A percentile compares a stretch with the other conserved stretches of the same genome.
These are phyloP conservation scores for Melipona beecheii DNA, from an alignment of 2,888 invertebrate species.

Conservation along the genomic window DNA sequence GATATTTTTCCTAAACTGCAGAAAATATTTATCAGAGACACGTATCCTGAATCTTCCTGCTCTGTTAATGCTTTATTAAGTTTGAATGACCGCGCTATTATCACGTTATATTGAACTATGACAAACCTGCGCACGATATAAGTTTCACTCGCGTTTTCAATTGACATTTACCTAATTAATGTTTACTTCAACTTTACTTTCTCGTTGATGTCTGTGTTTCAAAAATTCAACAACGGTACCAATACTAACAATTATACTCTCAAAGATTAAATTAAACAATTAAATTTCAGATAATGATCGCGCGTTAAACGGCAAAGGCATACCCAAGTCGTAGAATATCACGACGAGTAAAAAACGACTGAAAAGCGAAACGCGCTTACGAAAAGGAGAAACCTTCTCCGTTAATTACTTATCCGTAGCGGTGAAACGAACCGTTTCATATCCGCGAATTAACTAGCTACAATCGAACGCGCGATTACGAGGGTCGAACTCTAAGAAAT, in stretches of 20 bases:
- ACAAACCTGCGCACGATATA: no score
- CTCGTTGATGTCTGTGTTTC: not conserved
- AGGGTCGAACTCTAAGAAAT: slow-evolving; percentile 55
- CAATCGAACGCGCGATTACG: slow-evolving; percentile 44
- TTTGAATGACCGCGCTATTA: no score
- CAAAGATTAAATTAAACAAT: not conserved
- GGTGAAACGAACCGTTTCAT: slow-evolving; percentile 7
- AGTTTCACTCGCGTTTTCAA: no score
- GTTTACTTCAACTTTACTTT: not conserved
- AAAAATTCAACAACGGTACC: not conserved
- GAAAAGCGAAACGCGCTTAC: not conserved
- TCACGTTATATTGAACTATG: no score
- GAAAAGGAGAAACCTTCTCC: not conserved
- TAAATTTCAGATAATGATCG: not conserved
- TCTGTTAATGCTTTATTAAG: no score
- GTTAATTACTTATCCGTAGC: slow-evolving; percentile 34
- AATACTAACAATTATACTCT: no score
- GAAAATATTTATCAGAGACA: no score
- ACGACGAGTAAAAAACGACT: not conserved
- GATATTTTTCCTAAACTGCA: no score
- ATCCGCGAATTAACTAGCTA: slow-evolving; percentile 33
- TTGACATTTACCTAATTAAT: no score
- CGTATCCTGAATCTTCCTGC: no score
- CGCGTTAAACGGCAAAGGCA: not conserved
- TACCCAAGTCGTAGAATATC: not conserved